Conservation (phyloP, 2,888 invertebrate genomes). For the Torymus auratus region DNA sequence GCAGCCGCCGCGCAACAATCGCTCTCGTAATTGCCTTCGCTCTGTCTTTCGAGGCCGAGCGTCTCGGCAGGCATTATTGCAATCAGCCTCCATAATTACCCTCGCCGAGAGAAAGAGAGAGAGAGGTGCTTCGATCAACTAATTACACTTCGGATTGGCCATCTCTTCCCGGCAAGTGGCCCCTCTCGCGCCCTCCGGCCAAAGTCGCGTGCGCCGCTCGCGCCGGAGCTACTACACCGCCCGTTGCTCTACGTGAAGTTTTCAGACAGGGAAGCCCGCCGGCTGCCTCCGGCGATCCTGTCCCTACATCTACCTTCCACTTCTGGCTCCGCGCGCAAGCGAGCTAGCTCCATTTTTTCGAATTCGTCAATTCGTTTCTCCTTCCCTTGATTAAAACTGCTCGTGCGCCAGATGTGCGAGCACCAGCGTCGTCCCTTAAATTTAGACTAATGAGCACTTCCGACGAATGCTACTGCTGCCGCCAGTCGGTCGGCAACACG, state of each 20-base stretch:
- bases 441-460: constrained; percentile 35
- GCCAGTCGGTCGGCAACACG: too few relatives aligned
- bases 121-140: constrained; percentile 41
- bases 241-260: too few relatives aligned
- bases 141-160: constrained; percentile 45
- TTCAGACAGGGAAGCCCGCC: too few relatives aligned
- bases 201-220: not conserved
- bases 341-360: not conserved
- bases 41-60: constrained; percentile 25
- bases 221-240: not conserved
- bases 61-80: constrained; percentile 44
- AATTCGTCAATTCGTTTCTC: constrained; percentile 21
- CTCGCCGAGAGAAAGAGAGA: not conserved
- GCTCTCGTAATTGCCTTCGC: constrained; percentile 47
- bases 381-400: constrained; percentile 26
- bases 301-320: too few relatives aligned
- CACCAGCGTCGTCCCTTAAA: constrained; percentile 1
- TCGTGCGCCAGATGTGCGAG: constrained; percentile 12
- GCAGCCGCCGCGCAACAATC: constrained; percentile 28
- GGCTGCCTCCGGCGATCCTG: too few relatives aligned
- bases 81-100: constrained; percentile 47
- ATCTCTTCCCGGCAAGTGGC: not conserved
- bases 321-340: too few relatives aligned
- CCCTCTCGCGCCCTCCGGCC: not conserved
- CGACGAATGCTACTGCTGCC: not conserved